These are phyloP conservation scores for Poeciliopsis presidionis DNA, from an alignment of 2,797 vertebrate genomes.

Conservation along the genomic window DNA sequence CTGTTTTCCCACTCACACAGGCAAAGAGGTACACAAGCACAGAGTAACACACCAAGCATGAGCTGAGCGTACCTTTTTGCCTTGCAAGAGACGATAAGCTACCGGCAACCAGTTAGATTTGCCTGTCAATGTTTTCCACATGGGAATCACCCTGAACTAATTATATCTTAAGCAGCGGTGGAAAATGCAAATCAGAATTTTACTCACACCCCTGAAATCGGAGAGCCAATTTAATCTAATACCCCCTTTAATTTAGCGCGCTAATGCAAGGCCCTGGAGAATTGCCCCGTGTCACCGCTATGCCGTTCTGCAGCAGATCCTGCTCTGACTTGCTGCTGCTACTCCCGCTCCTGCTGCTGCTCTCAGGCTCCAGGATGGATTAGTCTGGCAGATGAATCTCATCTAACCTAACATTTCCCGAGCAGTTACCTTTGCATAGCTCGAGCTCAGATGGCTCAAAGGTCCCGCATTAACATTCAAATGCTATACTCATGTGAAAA, in stretches of 20 bases:
- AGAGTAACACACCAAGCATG: conserved; percentile 44
- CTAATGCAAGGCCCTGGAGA: conserved; percentile 86
- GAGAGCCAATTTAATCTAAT: conserved; percentile 89
- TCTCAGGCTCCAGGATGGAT: conserved; percentile 78
- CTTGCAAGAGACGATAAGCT: conserved; percentile 77
- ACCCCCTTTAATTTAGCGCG: conserved; percentile 86
- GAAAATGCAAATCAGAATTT: conserved; percentile 89
- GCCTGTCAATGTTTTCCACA: conserved; percentile 84
- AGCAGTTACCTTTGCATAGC: conserved; percentile 78
- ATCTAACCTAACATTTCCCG: conserved; percentile 82
- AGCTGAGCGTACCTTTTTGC: conserved; percentile 64
- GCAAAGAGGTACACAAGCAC: conserved; percentile 15
- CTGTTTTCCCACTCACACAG: conserved; percentile 12
- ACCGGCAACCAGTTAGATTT: conserved; percentile 82
- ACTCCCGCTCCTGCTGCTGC: conserved; percentile 47
- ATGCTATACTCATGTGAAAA: conserved; percentile 51
- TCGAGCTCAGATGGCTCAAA: conserved; percentile 69
- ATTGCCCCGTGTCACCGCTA: conserved; percentile 82
- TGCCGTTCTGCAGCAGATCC: conserved; percentile 72
- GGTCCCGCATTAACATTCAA: conserved; percentile 75
- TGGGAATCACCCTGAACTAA: conserved; percentile 88
- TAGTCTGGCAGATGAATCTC: conserved; percentile 80
- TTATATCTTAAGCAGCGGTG: conserved; percentile 86
- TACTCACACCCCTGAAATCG: conserved; percentile 88
- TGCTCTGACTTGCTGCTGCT: conserved; percentile 41